Conservation (phyloP, 2,888 invertebrate species). For the Octodonta nipae region DNA sequence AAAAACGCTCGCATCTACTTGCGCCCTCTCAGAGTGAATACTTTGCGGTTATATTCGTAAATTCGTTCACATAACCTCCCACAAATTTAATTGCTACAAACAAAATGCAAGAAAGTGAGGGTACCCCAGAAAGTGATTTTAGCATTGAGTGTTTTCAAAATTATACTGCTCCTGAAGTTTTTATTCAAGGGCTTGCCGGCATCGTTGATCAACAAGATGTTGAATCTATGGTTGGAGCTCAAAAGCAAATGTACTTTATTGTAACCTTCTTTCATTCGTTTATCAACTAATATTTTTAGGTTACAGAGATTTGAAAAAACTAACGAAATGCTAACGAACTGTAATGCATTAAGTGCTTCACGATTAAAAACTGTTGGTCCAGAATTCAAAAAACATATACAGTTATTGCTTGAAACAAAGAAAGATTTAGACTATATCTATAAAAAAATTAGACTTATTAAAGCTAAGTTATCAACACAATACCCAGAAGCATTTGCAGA, state of each 20-base stretch:
- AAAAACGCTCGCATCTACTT: no score
- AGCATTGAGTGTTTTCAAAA: conserved; percentile 83
- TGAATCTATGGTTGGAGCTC: conserved; percentile 76
- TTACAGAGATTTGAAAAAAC: conserved; percentile 94
- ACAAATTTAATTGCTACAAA: no score
- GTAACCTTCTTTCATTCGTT: neutral
- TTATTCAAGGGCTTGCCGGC: conserved; percentile 82
- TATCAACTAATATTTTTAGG: conserved; percentile 43
- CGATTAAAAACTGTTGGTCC: conserved; percentile 71
- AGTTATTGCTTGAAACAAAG: conserved; percentile 76
- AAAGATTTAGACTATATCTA: conserved; percentile 91
- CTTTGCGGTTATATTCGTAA: no score
- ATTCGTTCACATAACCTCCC: no score
- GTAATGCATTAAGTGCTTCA: conserved; percentile 82
- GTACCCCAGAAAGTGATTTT: conserved; percentile 52
- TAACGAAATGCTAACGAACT: conserved; percentile 96
- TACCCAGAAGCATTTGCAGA: conserved; percentile 55
- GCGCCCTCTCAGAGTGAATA: no score
- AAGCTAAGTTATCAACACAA: conserved; percentile 58
- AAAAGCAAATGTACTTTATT: conserved; percentile 69
- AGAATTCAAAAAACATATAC: conserved; percentile 85
- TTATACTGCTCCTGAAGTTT: conserved; percentile 80
- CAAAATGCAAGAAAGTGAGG: conserved; percentile 35
- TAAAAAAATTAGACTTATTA: conserved; percentile 74
- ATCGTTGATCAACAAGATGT: conserved; percentile 85